Base-by-base conservation (phyloP, 2,797 vertebrate species). In the Mus spretus region DNA sequence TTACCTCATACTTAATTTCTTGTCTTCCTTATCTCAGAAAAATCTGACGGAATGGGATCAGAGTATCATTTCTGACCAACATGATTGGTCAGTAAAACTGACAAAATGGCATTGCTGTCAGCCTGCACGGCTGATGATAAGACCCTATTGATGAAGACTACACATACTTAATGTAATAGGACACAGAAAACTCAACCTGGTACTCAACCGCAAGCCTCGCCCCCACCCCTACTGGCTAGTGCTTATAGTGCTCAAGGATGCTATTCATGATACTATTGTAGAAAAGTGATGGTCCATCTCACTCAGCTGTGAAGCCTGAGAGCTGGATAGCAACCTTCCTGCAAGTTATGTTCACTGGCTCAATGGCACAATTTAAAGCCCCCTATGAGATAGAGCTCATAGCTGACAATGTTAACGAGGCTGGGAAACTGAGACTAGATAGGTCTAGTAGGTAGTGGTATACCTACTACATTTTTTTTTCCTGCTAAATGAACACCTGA, bases 41-140 rank as follows among this genome's bases (percentile, higher is more conserved):
- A 44, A 37, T 26, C 10, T 89, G 59, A 82, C 19, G 28, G 55
- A 72, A 81, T 12, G 6, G 28, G 53, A 8, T 78, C 37, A 57
- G 19, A 40, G 55, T 89, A 80, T 81, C 70, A 67, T 65, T 96
- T 94, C n/a, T 75, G 78, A 13, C 19, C 8, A 80, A 34, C 81
- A 26, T 84, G 63, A 67, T 9, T 31, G 17, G 19, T 59, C 75
- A 37, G 0, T 65, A 67, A 28, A 20, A 88, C 14, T 75, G 61
- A 34, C 34, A 34, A 50, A 40, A n/a, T 15, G 24, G 61, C 31
- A 24, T 15, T 53, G 31, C 31, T 19, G 34, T n/a, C 40, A 50
- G 19, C 31, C 40, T 70, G 63, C 83, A n/a, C 3, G 3, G 20
- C 44, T n/a, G 83, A 86, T 3, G 6, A 5, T 26, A 26, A 70